phyloP scores from a whole-genome alignment of 2,113 vertebrate species.

The Arizona elegans region DNA sequence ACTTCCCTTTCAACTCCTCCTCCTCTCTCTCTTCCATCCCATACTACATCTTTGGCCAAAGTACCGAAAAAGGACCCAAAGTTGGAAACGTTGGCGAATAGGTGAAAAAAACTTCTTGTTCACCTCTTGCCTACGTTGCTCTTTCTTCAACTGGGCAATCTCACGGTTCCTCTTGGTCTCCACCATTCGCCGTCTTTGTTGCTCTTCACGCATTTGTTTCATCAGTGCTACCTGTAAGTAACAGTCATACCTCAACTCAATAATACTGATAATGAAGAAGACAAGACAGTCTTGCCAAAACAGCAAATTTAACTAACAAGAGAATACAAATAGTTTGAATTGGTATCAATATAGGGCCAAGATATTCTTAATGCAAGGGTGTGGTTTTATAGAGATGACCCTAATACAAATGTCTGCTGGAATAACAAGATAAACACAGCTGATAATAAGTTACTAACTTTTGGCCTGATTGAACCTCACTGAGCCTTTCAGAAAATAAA shows the following conservation, averaged over 20 bases:
- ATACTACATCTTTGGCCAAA: neutral
- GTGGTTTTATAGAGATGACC: neutral
- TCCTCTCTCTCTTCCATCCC: neutral
- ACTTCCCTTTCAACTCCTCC: neutral
- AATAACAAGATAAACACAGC: neutral
- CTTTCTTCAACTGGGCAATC: slow-evolving; percentile 94
- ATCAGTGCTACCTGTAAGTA: slow-evolving; percentile 84
- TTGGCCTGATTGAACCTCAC: neutral
- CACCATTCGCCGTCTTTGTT: slow-evolving; percentile 86
- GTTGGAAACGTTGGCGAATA: neutral
- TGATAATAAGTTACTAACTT: neutral
- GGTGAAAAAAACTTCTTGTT: too few species aligned
- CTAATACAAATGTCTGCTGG: neutral
- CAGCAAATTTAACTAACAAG: neutral
- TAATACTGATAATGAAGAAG: neutral
- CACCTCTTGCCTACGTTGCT: slow-evolving; percentile 89
- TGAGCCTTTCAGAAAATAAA: neutral
- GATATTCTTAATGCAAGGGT: neutral
- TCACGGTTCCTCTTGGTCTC: slow-evolving; percentile 93
- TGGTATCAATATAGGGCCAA: neutral
- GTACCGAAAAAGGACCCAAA: neutral
- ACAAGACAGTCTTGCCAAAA: neutral
- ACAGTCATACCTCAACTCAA: accelerated
- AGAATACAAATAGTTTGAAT: neutral
- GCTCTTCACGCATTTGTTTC: slow-evolving; percentile 98